Evolutionary conservation across 2,113 vertebrate species (phyloP).

Genomic region (Craseonycteris thonglongyai): DNA sequence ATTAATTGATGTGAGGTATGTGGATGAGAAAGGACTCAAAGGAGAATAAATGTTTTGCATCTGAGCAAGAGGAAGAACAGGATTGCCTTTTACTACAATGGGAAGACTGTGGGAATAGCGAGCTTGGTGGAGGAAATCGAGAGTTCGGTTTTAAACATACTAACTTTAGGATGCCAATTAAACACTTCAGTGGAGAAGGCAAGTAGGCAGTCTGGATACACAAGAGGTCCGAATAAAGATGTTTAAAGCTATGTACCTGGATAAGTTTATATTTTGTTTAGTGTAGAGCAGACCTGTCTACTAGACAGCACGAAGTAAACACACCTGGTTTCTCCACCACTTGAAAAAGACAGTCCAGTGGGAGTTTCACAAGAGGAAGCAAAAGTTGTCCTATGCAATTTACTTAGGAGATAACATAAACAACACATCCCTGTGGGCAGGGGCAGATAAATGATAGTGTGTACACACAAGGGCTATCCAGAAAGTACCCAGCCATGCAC

Average conservation of each 20-base stretch:
- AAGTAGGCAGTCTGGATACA: not conserved
- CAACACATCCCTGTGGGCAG: not conserved
- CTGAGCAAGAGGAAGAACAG: not conserved
- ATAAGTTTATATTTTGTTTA: not conserved
- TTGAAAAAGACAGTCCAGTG: not conserved
- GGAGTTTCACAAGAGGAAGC: not conserved
- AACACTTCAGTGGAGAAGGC: not conserved
- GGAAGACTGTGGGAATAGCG: not conserved
- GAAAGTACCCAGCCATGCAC: too few species aligned
- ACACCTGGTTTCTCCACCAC: not conserved
- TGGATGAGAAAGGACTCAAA: not conserved
- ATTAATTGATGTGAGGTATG: not conserved
- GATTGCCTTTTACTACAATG: not conserved
- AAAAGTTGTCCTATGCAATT: not conserved
- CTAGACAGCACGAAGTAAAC: not conserved
- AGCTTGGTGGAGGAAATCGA: not conserved
- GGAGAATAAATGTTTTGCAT: not conserved
- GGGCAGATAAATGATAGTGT: not conserved
- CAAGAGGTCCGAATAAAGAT: not conserved
- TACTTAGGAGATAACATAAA: not conserved
- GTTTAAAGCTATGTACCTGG: not conserved
- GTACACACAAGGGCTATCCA: too few species aligned
- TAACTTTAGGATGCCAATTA: not conserved
- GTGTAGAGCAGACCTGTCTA: not conserved
- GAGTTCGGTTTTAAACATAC: not conserved